phyloP scores from a whole-genome alignment of 2,888 invertebrate species.

The Cataglyphis albicans region DNA sequence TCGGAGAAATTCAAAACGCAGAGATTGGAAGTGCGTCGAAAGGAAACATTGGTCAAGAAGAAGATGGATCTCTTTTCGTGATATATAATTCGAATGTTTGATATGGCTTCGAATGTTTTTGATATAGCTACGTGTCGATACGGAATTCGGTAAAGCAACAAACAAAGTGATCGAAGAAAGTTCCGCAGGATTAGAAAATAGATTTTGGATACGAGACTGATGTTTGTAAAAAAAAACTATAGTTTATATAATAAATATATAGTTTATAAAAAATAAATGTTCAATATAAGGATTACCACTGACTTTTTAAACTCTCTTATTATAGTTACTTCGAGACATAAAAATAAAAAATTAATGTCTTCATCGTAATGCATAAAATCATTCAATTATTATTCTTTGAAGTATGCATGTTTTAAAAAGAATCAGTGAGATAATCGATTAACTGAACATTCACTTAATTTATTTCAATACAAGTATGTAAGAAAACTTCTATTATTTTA shows the following conservation, averaged over 20 bases:
- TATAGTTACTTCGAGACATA: neutral
- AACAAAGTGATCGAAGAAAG: neutral
- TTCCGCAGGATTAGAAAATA: neutral
- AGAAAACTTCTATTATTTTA: constrained; percentile 33
- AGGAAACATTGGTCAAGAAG: constrained; percentile 49
- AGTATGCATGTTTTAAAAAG: neutral
- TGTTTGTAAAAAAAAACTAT: constrained; percentile 23
- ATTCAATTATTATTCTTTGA: neutral
- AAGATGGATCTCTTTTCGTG: constrained; percentile 48
- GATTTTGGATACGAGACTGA: constrained; percentile 27
- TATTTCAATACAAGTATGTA: constrained; percentile 27
- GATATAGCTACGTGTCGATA: neutral
- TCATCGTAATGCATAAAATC: neutral
- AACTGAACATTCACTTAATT: neutral
- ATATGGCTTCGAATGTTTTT: neutral
- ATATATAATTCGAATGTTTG: neutral
- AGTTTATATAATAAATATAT: constrained; percentile 9
- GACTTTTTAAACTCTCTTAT: neutral
- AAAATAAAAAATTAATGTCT: neutral
- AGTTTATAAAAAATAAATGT: neutral
- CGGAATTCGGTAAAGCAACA: neutral
- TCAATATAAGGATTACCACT: neutral
- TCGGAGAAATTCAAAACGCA: constrained; percentile 37
- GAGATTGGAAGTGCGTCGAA: constrained; percentile 39
- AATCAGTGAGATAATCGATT: neutral